Evolutionary conservation across 2,888 invertebrate species (phyloP).

Genomic region (Pasiphila rectangulata): DNA sequence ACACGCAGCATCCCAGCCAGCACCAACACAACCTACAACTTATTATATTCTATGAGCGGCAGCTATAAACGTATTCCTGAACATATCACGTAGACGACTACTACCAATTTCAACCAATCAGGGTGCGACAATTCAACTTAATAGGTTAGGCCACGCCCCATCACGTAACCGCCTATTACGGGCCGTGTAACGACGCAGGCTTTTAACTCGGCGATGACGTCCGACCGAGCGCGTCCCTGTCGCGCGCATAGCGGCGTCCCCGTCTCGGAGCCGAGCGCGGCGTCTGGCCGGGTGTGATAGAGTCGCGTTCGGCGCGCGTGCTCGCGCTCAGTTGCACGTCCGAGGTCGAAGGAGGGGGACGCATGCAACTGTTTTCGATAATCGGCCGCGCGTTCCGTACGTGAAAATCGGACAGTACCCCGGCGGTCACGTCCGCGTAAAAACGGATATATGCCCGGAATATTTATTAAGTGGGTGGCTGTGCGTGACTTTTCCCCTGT

Average conservation of each 20-base stretch:
- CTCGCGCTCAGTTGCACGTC: slow-evolving; percentile 78
- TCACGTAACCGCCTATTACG: slow-evolving; percentile 82
- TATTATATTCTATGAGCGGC: slow-evolving; percentile 79
- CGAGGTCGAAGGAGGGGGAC: slow-evolving; percentile 77
- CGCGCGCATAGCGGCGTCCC: slow-evolving; percentile 53
- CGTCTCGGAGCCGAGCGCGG: slow-evolving; percentile 60
- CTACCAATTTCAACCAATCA: slow-evolving; percentile 81
- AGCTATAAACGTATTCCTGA: slow-evolving; percentile 79
- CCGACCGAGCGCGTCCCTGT: slow-evolving; percentile 63
- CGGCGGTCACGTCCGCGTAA: slow-evolving; percentile 79
- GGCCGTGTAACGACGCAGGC: slow-evolving; percentile 79
- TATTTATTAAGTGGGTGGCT: slow-evolving; percentile 82
- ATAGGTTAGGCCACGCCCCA: slow-evolving; percentile 78
- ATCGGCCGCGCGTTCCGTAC: slow-evolving; percentile 80
- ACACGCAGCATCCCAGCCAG: slow-evolving; percentile 61
- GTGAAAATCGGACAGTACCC: slow-evolving; percentile 79
- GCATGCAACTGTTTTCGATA: slow-evolving; percentile 80
- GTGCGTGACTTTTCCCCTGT: slow-evolving; percentile 80
- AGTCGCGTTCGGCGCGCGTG: slow-evolving; percentile 78
- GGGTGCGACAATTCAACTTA: slow-evolving; percentile 79
- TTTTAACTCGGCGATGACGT: slow-evolving; percentile 76
- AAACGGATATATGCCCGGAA: slow-evolving; percentile 83
- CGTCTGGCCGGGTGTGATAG: slow-evolving; percentile 72
- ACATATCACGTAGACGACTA: slow-evolving; percentile 80
- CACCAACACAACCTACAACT: slow-evolving; percentile 74